Percentiles rank a stretch among this genome's conserved stretches.
phyloP scores from a whole-genome alignment of 2,113 vertebrate genomes.

The Elephas maximus region DNA sequence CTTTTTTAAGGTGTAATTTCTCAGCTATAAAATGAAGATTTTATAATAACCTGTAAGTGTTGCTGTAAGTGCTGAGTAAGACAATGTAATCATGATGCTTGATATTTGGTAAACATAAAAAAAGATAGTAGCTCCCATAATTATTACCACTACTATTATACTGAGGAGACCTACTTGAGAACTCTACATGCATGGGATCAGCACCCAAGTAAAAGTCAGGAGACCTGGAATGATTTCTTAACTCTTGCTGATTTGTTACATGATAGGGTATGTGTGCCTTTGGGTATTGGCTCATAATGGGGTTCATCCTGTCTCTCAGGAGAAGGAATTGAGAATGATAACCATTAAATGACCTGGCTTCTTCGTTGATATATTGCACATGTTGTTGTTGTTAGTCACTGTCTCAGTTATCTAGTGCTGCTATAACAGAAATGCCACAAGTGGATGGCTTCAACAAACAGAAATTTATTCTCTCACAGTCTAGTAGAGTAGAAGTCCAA shows the following conservation, averaged over 20 bases:
- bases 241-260: background rate
- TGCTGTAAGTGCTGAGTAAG: background rate
- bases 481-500: too few species aligned
- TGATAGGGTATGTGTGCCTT: background rate
- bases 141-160: background rate
- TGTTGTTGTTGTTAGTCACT: too few species aligned
- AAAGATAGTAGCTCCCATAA: background rate
- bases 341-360: background rate
- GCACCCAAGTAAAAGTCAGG: background rate
- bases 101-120: background rate
- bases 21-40: background rate
- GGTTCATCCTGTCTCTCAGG: background rate
- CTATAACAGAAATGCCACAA: too few species aligned
- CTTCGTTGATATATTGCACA: background rate
- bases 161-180: background rate
- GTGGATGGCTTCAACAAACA: too few species aligned
- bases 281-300: background rate
- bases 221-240: background rate
- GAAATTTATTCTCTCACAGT: too few species aligned
- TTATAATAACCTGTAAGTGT: background rate
- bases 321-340: background rate
- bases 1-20: slow-evolving; percentile 31
- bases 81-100: background rate
- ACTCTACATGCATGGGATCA: background rate
- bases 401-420: too few species aligned